Percentiles rank a stretch among this genome's conserved stretches.
These are phyloP conservation scores for Drosophila busckii DNA, from an alignment of 1,140 invertebrate species.

Conservation along the genomic window DNA sequence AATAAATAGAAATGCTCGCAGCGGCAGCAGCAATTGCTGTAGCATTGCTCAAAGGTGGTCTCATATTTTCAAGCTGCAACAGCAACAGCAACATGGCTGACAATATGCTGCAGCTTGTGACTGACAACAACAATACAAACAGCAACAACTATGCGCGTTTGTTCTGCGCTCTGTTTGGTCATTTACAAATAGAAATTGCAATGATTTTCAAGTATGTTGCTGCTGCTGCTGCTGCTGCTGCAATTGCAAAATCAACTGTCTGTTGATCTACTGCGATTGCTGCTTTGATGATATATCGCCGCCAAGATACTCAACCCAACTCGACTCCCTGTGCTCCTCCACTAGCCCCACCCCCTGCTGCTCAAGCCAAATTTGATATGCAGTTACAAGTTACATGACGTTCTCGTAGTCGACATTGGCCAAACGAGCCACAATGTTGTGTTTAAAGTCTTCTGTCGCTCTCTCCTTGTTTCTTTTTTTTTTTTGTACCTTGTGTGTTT, in stretches of 20 bases:
- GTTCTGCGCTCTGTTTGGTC: slow-evolving; percentile 54
- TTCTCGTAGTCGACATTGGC: slow-evolving; percentile 49
- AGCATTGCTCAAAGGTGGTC: slow-evolving; percentile 55
- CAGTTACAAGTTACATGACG: slow-evolving; percentile 70
- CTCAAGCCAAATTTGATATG: slow-evolving; percentile 66
- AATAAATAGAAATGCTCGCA: slow-evolving; percentile 49
- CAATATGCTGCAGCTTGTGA: slow-evolving; percentile 13
- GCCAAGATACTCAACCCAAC: slow-evolving; percentile 35
- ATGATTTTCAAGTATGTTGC: slow-evolving; percentile 71
- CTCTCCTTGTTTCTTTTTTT: slow-evolving; percentile 23
- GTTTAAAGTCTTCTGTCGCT: slow-evolving; percentile 42
- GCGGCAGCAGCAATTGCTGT: slow-evolving; percentile 19
- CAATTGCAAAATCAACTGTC: slow-evolving; percentile 2
- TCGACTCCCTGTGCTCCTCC: neutral
- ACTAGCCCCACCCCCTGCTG: slow-evolving; percentile 3
- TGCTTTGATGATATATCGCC: slow-evolving; percentile 71
- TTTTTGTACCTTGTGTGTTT: slow-evolving; percentile 2
- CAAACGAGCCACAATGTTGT: slow-evolving; percentile 59
- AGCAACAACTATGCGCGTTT: slow-evolving; percentile 6
- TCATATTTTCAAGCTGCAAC: slow-evolving; percentile 17
- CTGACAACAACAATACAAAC: slow-evolving; percentile 18
- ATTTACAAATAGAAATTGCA: slow-evolving; percentile 78
- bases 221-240: slow-evolving; percentile 25
- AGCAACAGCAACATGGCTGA: slow-evolving; percentile 11
- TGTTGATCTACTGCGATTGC: slow-evolving; percentile 21